Conservation (phyloP, 2,113 vertebrate genomes). For the Zootoca vivipara region DNA sequence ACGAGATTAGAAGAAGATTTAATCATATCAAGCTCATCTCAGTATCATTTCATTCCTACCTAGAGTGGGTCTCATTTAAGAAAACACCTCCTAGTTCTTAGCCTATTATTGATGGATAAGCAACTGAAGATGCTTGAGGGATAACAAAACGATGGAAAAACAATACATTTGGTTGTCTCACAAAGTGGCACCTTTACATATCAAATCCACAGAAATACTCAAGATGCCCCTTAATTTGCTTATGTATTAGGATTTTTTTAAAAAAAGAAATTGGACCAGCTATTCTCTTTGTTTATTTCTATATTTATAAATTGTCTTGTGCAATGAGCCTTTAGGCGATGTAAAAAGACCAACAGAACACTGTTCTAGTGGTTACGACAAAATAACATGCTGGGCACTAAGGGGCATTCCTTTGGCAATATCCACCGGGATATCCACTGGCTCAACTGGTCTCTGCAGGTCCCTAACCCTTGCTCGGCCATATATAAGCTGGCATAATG, state of each 20-base stretch:
- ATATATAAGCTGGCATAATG: too few relatives aligned
- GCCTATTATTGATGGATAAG: constrained; percentile 18
- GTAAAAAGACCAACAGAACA: neutral
- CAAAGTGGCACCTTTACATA: neutral
- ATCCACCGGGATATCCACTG: too few relatives aligned
- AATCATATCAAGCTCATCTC: constrained; percentile 50
- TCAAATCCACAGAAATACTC: neutral
- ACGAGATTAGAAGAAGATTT: neutral
- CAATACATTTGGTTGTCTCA: neutral
- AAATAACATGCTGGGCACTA: neutral
- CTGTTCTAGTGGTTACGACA: neutral
- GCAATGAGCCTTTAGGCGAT: too few relatives aligned
- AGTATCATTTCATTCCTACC: constrained; percentile 50
- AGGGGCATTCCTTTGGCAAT: too few relatives aligned
- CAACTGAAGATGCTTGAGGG: constrained; percentile 22
- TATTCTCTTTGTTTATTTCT: neutral
- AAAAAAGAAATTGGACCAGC: neutral
- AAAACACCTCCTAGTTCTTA: constrained; percentile 23
- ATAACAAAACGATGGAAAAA: neutral
- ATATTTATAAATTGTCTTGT: neutral
- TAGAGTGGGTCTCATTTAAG: constrained; percentile 25
- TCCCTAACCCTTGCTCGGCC: too few relatives aligned
- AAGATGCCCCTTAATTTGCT: neutral
- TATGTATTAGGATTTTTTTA: neutral
- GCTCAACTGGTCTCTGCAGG: too few relatives aligned